These are phyloP conservation scores for Callipepla californica DNA, from an alignment of 2,113 vertebrate species.

Conservation along the genomic window DNA sequence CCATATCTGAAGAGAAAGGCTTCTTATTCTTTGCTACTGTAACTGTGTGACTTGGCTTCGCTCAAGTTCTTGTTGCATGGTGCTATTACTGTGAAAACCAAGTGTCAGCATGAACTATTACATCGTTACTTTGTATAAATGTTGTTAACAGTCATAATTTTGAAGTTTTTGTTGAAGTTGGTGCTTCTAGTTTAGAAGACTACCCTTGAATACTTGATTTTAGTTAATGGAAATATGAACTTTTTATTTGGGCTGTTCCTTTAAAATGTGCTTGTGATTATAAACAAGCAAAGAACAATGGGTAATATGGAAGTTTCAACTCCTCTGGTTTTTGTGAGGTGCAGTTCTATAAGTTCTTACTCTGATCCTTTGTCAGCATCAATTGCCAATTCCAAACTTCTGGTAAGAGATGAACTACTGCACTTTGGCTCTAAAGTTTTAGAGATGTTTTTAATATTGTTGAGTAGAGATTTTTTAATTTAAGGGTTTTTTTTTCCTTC, in stretches of 20 bases:
- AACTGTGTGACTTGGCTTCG: not conserved
- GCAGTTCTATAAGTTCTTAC: not conserved
- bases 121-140: not conserved
- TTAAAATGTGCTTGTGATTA: not conserved
- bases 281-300: not conserved
- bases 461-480: not conserved
- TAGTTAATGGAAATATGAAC: not conserved
- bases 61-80: not conserved
- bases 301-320: not conserved
- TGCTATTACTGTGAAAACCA: not conserved
- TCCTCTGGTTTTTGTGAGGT: not conserved
- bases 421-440: not conserved
- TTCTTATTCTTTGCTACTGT: not conserved
- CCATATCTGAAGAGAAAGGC: not conserved
- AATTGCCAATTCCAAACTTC: not conserved
- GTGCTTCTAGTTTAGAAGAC: not conserved
- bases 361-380: not conserved
- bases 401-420: not conserved
- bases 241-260: not conserved
- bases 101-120: not conserved
- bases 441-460: not conserved
- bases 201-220: not conserved
- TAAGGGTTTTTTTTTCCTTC: not conserved
- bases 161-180: not conserved
- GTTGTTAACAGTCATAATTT: fast-evolving